phyloP scores from a whole-genome alignment of 2,113 vertebrate species.

The Alethe diademata region DNA sequence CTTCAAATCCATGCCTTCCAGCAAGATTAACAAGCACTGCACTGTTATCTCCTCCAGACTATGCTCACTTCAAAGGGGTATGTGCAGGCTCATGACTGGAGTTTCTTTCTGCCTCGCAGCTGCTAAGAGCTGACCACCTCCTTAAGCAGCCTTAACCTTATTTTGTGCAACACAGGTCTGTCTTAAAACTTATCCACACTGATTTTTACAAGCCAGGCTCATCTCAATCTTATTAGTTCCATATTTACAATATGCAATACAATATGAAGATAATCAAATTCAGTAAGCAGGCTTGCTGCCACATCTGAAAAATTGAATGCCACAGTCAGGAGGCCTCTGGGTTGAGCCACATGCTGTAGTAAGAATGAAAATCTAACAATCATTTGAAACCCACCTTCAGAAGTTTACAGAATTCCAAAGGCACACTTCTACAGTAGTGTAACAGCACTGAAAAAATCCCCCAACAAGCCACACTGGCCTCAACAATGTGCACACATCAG shows the following conservation, averaged over 20 bases:
- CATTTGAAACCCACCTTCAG: not conserved
- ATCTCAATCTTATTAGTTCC: not conserved
- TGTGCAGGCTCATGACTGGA: not conserved
- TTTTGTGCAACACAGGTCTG: not conserved
- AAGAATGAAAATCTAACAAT: not conserved
- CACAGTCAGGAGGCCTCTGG: not conserved
- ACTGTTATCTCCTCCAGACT: too few species aligned
- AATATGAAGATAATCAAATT: not conserved
- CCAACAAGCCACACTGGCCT: accelerated
- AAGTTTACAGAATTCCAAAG: not conserved
- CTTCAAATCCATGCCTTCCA: not conserved
- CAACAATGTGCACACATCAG: not conserved
- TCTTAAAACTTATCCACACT: not conserved
- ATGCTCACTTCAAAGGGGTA: not conserved
- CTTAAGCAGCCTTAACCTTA: not conserved
- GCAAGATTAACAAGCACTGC: not conserved
- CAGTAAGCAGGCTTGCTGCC: not conserved
- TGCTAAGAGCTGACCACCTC: not conserved
- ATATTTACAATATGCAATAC: not conserved
- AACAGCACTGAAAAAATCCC: not conserved
- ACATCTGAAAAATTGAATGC: not conserved
- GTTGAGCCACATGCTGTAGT: not conserved
- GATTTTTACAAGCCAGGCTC: not conserved
- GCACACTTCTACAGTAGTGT: not conserved
- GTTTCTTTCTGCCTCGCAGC: not conserved